Conservation (phyloP, 2,113 vertebrate species). For the Dipodomys spectabilis region DNA sequence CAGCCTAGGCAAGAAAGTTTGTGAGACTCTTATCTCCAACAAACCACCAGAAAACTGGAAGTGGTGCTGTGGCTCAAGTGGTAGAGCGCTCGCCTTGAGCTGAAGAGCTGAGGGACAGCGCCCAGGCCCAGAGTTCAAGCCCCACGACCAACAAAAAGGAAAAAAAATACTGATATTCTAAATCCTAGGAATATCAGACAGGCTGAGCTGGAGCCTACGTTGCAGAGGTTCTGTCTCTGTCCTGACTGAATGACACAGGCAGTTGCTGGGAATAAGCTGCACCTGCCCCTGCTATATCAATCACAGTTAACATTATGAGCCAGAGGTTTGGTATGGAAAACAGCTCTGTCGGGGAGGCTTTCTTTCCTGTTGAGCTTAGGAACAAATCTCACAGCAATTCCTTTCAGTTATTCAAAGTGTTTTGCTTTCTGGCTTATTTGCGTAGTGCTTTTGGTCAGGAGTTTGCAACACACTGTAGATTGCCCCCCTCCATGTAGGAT, state of each 20-base stretch:
- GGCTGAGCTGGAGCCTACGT: not conserved
- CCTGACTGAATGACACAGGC: slow-evolving; percentile 12
- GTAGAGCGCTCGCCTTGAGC: no score
- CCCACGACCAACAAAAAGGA: no score
- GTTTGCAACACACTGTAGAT: not conserved
- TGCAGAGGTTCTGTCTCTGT: not conserved
- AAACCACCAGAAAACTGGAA: no score
- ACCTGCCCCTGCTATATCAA: slow-evolving; percentile 60
- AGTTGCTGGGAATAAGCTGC: slow-evolving; percentile 16
- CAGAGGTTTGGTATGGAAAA: slow-evolving; percentile 57
- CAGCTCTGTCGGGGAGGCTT: slow-evolving; percentile 11
- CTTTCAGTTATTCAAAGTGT: not conserved
- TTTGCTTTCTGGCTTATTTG: slow-evolving; percentile 36
- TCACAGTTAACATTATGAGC: slow-evolving; percentile 27
- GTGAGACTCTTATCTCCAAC: no score
- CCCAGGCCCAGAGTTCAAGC: no score
- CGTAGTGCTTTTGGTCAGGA: slow-evolving; percentile 41
- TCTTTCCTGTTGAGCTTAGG: slow-evolving; percentile 58
- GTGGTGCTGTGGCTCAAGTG: no score
- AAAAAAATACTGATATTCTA: slow-evolving; percentile 30
- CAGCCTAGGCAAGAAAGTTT: no score
- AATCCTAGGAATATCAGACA: not conserved
- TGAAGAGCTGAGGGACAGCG: no score
- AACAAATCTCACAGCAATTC: slow-evolving; percentile 46
- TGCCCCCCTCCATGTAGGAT: not conserved